Base-by-base conservation (phyloP, 2,797 vertebrate species). In the Sebastes reedi region DNA sequence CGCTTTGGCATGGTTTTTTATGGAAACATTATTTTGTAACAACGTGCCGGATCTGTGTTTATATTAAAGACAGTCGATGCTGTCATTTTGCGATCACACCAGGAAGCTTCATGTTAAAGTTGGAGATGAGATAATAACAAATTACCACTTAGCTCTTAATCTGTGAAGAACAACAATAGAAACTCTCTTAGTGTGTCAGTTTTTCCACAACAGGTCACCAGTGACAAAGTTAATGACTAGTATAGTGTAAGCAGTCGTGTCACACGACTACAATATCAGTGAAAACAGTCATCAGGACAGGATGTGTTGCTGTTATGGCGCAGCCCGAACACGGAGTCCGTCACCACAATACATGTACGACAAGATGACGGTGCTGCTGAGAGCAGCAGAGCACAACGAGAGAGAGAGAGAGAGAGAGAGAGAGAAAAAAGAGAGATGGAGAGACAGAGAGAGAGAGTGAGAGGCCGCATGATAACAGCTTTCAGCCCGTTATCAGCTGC, bases 401-500 rank as follows among this genome's bases (percentile, higher is more conserved):
- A 10, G 9, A 34, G 9, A 27, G 1, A 30, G 7, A 52, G 80
- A 24, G 32, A 20, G 58, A 65, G 70, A 18, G 4, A 39, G 11
- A 36, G 11, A 5, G 34, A 13, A 34, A 10, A 14, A 4, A 39
- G 13, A 16, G 39, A 42, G 39, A 16, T 3, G 3, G 8, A 14
- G 39, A 14, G 39, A 14, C 0, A 39, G 13, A 6, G 39, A 42
- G 14, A 7, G 39, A 46, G 39, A 18, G 39, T 1, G 39, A 46
- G 42, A 8, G 42, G 67, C 66, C 75, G 1, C 80, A 78, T 78
- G 83, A 90, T 89, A 78, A 85, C 80, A 77, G 81, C 76, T 42
- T 81, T 55, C 81, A 89, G 78, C 52, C 77, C 42, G 2, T 76
- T 69, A 77, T 89, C 87, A 87, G 68, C 84, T 73, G 62, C 68